Percentiles rank a stretch among this genome's conserved stretches.
Conservation (phyloP, 2,113 vertebrate species). For the Henicopernis longicauda region DNA sequence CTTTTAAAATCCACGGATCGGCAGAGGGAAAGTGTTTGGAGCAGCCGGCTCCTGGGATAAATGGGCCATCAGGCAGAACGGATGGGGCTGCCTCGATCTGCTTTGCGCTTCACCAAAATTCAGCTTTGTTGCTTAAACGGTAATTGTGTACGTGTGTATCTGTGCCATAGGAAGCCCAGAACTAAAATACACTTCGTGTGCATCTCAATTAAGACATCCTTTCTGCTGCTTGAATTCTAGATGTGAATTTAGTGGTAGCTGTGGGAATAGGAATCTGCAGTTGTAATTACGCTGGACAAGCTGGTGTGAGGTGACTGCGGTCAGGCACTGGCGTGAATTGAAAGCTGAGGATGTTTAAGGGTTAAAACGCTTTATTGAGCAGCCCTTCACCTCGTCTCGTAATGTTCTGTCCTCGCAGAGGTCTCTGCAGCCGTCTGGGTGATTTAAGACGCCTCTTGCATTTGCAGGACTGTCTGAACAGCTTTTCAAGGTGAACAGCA, state of each 20-base stretch:
- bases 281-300: background rate
- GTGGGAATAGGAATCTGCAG: background rate
- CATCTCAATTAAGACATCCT: background rate
- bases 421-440: background rate
- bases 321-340: background rate
- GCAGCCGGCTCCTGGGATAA: background rate
- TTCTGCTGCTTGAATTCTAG: background rate
- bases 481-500: background rate
- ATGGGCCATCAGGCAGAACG: background rate
- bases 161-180: background rate
- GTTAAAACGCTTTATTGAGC: background rate
- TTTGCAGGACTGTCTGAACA: background rate
- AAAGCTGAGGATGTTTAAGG: background rate
- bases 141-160: fast-evolving
- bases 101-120: background rate
- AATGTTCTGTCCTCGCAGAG: background rate
- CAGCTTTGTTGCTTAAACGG: background rate
- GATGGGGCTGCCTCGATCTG: background rate
- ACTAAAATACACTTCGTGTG: fast-evolving
- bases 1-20: background rate
- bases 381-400: background rate
- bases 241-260: background rate
- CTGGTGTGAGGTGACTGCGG: background rate
- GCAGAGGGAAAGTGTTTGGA: background rate
- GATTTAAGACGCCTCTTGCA: background rate